phyloP scores from a whole-genome alignment of 53 echinoderm and acorn worm genomes.

The Echinarachnius parma region DNA sequence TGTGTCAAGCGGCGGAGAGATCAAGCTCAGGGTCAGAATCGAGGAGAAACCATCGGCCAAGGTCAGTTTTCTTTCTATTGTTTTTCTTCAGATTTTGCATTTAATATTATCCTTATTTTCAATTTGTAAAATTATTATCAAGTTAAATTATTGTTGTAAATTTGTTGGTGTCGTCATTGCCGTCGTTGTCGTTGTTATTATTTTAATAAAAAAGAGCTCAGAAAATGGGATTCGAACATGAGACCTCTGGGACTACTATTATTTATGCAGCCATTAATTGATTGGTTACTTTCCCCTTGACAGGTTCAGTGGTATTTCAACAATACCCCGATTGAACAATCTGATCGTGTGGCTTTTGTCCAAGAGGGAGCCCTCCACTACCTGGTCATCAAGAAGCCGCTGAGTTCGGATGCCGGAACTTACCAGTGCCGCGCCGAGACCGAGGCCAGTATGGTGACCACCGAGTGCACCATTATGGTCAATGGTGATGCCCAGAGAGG shows the following conservation, averaged over 20 bases:
- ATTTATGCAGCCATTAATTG: too few relatives aligned
- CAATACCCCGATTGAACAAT: slow-evolving; percentile 62
- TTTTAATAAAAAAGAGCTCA: too few relatives aligned
- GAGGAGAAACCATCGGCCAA: slow-evolving; percentile 55
- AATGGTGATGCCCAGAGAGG: too few relatives aligned
- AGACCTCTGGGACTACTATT: too few relatives aligned
- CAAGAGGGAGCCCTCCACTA: slow-evolving; percentile 72
- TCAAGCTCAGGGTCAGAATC: slow-evolving; percentile 62
- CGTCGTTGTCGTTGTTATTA: too few relatives aligned
- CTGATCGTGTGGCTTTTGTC: slow-evolving; percentile 59
- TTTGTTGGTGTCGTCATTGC: too few relatives aligned
- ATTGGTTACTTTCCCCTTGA: background rate
- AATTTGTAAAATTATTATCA: too few relatives aligned
- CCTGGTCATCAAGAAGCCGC: slow-evolving; percentile 77
- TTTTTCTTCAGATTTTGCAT: too few relatives aligned
- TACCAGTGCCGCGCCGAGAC: slow-evolving; percentile 87
- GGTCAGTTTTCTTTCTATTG: too few relatives aligned
- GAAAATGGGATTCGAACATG: too few relatives aligned
- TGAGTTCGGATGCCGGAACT: slow-evolving; percentile 65
- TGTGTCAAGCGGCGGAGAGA: slow-evolving; percentile 54
- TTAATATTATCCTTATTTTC: too few relatives aligned
- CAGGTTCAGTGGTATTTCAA: slow-evolving; percentile 82
- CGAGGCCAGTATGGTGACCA: slow-evolving; percentile 62
- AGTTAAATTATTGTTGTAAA: too few relatives aligned
- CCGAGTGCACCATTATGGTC: slow-evolving; percentile 76